Conservation (phyloP, 2,888 invertebrate species). For the Lobophora halterata region DNA sequence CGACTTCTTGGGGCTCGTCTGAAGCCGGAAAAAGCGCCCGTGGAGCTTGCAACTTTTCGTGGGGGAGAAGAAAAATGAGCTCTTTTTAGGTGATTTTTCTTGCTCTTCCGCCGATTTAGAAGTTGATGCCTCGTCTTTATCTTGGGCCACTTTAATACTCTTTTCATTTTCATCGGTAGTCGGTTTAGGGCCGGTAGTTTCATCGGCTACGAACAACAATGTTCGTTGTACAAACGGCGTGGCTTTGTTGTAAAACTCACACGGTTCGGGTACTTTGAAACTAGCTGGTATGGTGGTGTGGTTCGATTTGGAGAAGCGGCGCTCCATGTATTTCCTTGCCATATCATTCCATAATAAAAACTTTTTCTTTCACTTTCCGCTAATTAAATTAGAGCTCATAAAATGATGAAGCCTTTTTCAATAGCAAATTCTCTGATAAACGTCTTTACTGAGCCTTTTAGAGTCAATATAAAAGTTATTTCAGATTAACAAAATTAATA, state of each 20-base stretch:
- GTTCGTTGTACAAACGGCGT: constrained; percentile 77
- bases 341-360: constrained; percentile 53
- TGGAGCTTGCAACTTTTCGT: constrained; percentile 78
- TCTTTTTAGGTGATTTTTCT: constrained; percentile 76
- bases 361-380: constrained; percentile 19
- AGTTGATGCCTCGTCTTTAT: constrained; percentile 53
- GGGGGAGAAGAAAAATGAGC: constrained; percentile 77
- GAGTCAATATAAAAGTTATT: too few species aligned
- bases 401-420: constrained; percentile 28
- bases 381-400: constrained; percentile 6
- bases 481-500: too few species aligned
- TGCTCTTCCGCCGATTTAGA: constrained; percentile 64
- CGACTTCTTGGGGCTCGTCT: constrained; percentile 75
- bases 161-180: constrained; percentile 35
- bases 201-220: constrained; percentile 70
- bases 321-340: constrained; percentile 81
- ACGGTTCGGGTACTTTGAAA: constrained; percentile 72
- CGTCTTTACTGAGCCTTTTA: too few species aligned
- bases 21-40: constrained; percentile 76
- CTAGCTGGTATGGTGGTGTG: constrained; percentile 72
- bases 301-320: constrained; percentile 69
- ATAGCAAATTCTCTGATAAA: constrained; percentile 35
- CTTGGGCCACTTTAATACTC: constrained; percentile 43
- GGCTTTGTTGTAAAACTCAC: constrained; percentile 76
- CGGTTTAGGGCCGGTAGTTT: constrained; percentile 67